Evolutionary conservation across 2,888 invertebrate species (phyloP).

Genomic region (Petrolisthes manimaculis): DNA sequence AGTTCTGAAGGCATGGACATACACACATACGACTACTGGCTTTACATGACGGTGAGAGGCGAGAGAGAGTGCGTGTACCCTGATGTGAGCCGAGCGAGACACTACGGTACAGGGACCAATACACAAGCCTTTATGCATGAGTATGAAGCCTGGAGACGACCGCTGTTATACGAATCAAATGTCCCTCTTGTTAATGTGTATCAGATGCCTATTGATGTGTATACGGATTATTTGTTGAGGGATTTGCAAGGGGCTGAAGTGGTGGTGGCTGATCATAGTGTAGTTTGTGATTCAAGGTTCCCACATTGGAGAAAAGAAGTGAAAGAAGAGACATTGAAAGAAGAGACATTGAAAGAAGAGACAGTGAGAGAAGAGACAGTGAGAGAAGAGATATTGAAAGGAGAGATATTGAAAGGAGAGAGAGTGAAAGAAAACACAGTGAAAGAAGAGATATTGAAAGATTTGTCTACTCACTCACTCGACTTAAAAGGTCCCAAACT

Average conservation of each 20-base stretch:
- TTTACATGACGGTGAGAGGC: slow-evolving; percentile 40
- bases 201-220: not conserved
- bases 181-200: slow-evolving; percentile 17
- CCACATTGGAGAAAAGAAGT: no score
- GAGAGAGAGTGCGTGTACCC: slow-evolving; percentile 56
- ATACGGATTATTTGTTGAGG: slow-evolving; percentile 6
- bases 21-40: slow-evolving; percentile 56
- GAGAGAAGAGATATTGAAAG: no score
- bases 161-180: slow-evolving; percentile 9
- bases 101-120: slow-evolving; percentile 52
- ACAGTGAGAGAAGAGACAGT: no score
- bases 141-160: slow-evolving; percentile 39
- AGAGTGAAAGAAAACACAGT: no score
- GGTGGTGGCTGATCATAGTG: not conserved
- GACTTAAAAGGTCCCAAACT: no score
- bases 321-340: no score
- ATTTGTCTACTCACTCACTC: no score
- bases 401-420: no score
- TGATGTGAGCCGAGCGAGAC: slow-evolving; percentile 43
- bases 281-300: slow-evolving; percentile 6
- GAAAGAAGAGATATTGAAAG: no score
- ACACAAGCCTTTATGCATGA: slow-evolving; percentile 2
- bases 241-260: not conserved
- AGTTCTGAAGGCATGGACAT: slow-evolving; percentile 28
- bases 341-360: no score